phyloP scores from a whole-genome alignment of 2,113 vertebrate genomes.

The Crotalus helleri region DNA sequence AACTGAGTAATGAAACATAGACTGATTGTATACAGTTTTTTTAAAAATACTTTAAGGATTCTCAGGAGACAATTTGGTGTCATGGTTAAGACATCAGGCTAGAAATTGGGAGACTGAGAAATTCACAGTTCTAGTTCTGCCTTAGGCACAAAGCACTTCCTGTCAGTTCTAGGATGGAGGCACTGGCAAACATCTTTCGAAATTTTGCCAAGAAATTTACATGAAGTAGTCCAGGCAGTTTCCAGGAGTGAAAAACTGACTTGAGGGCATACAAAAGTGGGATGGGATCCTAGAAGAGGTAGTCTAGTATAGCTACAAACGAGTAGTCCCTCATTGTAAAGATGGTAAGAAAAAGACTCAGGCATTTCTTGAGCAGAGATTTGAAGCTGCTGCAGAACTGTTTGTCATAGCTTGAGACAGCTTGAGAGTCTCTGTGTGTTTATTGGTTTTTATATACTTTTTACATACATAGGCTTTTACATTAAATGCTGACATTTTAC shows the following conservation, averaged over 20 bases:
- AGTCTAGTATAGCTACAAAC: neutral
- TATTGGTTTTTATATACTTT: too few species aligned
- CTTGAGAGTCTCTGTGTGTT: too few species aligned
- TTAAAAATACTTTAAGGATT: neutral
- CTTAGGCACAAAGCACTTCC: neutral
- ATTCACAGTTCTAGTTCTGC: neutral
- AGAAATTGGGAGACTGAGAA: neutral
- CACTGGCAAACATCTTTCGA: neutral
- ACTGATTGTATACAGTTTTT: neutral
- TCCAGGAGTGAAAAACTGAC: neutral
- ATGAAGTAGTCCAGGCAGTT: neutral
- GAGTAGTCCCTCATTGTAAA: neutral
- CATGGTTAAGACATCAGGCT: neutral
- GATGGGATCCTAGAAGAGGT: neutral
- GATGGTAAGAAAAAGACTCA: too few species aligned
- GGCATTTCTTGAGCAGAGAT: too few species aligned
- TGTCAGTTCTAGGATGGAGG: neutral
- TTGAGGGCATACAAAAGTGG: neutral
- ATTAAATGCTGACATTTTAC: too few species aligned
- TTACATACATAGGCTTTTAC: too few species aligned
- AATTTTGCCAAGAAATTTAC: neutral
- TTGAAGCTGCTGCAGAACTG: too few species aligned
- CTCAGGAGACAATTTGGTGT: neutral
- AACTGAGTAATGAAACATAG: neutral
- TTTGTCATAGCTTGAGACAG: too few species aligned